A percentile compares a stretch with the other conserved stretches of the same genome.
phyloP scores from a whole-genome alignment of 2,113 vertebrate species.

The Manacus vitellinus region DNA sequence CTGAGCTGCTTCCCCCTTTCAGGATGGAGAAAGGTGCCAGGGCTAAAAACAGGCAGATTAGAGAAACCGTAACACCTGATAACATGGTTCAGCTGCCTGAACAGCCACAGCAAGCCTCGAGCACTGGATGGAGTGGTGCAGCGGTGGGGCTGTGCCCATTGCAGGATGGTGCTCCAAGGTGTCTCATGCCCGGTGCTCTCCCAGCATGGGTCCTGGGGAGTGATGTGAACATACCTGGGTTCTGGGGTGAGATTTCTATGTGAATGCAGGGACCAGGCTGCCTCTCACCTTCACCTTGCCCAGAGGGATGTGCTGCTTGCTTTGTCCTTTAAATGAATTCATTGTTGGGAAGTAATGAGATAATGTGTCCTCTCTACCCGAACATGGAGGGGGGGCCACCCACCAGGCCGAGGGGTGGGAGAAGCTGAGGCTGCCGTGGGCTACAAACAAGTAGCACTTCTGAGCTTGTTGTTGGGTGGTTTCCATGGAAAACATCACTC shows the following conservation, averaged over 20 bases:
- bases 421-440: not conserved
- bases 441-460: not conserved
- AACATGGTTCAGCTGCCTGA: not conserved
- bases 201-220: not conserved
- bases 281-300: not conserved
- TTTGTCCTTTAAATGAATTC: not conserved
- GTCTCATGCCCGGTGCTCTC: fast-evolving
- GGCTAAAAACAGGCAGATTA: not conserved
- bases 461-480: not conserved
- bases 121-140: not conserved
- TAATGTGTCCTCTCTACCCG: not conserved
- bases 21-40: not conserved
- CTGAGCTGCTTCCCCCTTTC: not conserved
- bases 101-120: fast-evolving
- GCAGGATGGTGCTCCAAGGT: not conserved
- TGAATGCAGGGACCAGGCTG: not conserved
- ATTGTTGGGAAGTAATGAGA: not conserved
- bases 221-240: not conserved
- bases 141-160: not conserved
- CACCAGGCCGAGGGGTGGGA: fast-evolving
- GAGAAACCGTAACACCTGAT: not conserved
- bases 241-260: not conserved
- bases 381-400: not conserved
- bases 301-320: not conserved
- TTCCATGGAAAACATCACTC: not conserved